phyloP scores from a whole-genome alignment of 2,113 vertebrate species.

The Trematomus loennbergii region DNA sequence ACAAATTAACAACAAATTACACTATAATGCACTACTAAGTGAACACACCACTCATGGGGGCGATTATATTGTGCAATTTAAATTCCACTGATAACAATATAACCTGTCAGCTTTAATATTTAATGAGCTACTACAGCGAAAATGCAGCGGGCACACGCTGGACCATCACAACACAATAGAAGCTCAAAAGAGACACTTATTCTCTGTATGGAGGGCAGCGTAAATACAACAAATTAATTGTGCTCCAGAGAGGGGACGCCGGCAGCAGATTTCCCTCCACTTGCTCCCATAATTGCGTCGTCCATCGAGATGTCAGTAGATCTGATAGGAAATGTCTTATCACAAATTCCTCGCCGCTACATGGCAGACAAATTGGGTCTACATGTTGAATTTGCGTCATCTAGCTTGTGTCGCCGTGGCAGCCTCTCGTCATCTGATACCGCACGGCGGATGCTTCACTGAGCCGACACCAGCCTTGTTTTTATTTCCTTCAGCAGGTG shows the following conservation, averaged over 20 bases:
- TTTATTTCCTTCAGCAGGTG: conserved; percentile 46
- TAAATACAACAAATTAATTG: conserved; percentile 63
- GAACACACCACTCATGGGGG: conserved; percentile 44
- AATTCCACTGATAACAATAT: conserved; percentile 73
- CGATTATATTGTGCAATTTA: conserved; percentile 44
- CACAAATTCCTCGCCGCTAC: conserved; percentile 53
- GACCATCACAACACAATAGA: conserved; percentile 38
- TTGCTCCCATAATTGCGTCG: conserved; percentile 79
- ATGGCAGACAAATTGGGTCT: conserved; percentile 74
- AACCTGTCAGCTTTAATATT: conserved; percentile 74
- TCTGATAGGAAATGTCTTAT: conserved; percentile 77
- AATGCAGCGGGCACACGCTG: conserved; percentile 39
- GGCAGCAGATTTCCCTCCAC: conserved; percentile 58
- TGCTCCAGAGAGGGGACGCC: conserved; percentile 37
- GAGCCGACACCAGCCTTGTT: conserved; percentile 39
- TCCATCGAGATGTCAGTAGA: conserved; percentile 68
- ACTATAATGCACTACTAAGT: conserved; percentile 45
- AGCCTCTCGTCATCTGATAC: conserved; percentile 58
- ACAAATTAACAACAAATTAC: conserved; percentile 61
- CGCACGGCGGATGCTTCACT: conserved; percentile 43
- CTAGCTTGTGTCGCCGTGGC: conserved; percentile 54
- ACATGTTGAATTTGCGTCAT: conserved; percentile 51
- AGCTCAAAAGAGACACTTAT: conserved; percentile 23
- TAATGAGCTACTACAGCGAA: conserved; percentile 59
- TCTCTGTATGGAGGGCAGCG: conserved; percentile 12